Evolutionary conservation across 2,888 invertebrate species (phyloP).

Genomic region (Thecocarcelia acutangulata): DNA sequence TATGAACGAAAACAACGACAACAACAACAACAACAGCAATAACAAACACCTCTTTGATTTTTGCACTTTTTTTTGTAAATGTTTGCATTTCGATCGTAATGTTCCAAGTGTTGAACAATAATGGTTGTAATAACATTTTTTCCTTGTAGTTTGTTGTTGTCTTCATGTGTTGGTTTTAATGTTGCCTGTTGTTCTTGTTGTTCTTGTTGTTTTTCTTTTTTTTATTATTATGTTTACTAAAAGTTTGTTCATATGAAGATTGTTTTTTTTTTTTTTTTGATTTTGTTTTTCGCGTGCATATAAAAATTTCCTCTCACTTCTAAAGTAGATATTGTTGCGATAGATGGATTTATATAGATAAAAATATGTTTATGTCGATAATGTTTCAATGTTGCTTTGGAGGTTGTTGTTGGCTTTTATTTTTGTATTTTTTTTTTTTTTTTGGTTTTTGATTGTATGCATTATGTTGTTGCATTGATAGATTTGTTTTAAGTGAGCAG

Average conservation of each 20-base stretch:
- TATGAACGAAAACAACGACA: conserved; percentile 6
- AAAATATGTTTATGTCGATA: conserved; percentile 46
- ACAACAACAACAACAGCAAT: conserved; percentile 8
- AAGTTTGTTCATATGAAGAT: conserved; percentile 50
- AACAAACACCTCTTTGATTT: conserved; percentile 47
- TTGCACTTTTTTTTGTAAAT: conserved; percentile 39
- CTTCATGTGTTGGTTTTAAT: conserved; percentile 48
- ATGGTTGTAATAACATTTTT: conserved; percentile 58
- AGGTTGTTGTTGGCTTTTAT: conserved; percentile 17
- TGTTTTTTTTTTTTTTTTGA: conserved; percentile 32
- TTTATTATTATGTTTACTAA: conserved; percentile 45
- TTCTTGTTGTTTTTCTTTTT: conserved; percentile 18
- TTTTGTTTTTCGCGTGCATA: conserved; percentile 39
- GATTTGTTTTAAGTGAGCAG: conserved; percentile 41
- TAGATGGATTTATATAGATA: conserved; percentile 50
- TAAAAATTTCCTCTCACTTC: conserved; percentile 70
- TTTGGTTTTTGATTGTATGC: conserved; percentile 23
- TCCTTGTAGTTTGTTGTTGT: conserved; percentile 28
- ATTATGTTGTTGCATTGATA: conserved; percentile 47
- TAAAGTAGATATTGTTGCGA: conserved; percentile 40
- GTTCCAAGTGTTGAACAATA: conserved; percentile 68
- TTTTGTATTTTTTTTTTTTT: too few species aligned
- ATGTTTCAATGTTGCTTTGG: conserved; percentile 52
- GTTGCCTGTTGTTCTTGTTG: conserved; percentile 30
- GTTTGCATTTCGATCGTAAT: conserved; percentile 37